These are phyloP conservation scores for Planococcus citri DNA, from an alignment of 1,140 invertebrate species.

Conservation along the genomic window DNA sequence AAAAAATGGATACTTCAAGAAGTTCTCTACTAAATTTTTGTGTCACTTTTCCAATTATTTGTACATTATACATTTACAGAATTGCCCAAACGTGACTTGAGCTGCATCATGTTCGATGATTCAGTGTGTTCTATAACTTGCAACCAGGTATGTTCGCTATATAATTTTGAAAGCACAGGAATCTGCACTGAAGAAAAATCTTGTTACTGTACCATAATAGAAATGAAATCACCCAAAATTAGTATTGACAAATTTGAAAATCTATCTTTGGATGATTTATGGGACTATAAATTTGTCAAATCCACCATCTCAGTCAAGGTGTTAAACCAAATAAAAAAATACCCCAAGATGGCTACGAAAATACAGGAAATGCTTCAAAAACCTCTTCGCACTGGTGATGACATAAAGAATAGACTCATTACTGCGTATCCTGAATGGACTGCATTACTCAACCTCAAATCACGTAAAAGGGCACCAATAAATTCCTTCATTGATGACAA, in stretches of 20 bases:
- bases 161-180: not conserved
- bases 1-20: no score
- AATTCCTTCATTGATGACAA: not conserved
- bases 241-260: not conserved
- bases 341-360: not conserved
- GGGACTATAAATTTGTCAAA: not conserved
- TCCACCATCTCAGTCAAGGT: not conserved
- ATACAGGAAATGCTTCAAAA: not conserved
- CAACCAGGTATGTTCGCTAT: not conserved
- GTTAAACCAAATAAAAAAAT: not conserved
- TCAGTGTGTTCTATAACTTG: not conserved
- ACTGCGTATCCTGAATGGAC: not conserved
- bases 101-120: not conserved
- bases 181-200: not conserved
- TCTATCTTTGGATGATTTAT: not conserved
- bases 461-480: not conserved
- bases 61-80: no score
- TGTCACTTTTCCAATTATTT: no score
- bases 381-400: not conserved
- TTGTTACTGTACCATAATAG: not conserved
- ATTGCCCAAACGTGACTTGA: not conserved
- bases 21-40: no score
- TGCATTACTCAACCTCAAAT: not conserved
- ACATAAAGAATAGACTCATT: not conserved
- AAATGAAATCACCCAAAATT: not conserved